phyloP scores from a whole-genome alignment of 2,113 vertebrate species.

The Upupa epops region DNA sequence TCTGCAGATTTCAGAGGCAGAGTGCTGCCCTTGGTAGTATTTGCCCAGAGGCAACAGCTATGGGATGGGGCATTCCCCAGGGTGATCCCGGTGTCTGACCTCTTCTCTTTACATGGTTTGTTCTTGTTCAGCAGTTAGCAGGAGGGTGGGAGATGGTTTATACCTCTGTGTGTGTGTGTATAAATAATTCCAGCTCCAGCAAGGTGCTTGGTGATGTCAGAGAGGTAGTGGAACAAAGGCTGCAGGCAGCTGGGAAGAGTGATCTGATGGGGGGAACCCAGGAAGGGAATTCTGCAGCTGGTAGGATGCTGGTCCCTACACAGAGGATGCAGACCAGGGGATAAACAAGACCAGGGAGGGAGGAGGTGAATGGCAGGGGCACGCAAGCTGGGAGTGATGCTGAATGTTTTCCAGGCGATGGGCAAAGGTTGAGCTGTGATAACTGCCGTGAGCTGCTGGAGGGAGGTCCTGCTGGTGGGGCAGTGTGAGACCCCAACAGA shows the following conservation, averaged over 20 bases:
- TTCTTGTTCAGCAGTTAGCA: neutral
- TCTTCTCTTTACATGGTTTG: neutral
- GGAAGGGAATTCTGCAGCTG: neutral
- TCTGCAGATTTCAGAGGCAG: neutral
- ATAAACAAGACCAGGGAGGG: neutral
- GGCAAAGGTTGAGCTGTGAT: slow-evolving; percentile 1
- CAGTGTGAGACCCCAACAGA: neutral
- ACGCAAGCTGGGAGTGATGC: neutral
- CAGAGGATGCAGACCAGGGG: neutral
- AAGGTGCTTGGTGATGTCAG: slow-evolving; percentile 9
- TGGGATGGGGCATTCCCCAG: neutral
- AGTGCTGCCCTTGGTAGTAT: neutral
- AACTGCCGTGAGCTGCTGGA: neutral
- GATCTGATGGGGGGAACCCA: neutral
- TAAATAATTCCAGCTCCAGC: slow-evolving; percentile 5
- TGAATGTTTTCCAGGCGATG: neutral
- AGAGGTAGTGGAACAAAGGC: neutral
- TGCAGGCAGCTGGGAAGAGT: neutral
- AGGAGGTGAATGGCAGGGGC: neutral
- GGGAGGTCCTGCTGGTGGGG: slow-evolving; percentile 11
- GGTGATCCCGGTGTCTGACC: neutral
- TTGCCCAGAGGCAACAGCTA: neutral
- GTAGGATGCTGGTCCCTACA: neutral
- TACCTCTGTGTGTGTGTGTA: neutral
- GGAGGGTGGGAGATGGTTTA: neutral